Conservation (phyloP, 2,797 vertebrate species). For the Spinus olivaceus region DNA sequence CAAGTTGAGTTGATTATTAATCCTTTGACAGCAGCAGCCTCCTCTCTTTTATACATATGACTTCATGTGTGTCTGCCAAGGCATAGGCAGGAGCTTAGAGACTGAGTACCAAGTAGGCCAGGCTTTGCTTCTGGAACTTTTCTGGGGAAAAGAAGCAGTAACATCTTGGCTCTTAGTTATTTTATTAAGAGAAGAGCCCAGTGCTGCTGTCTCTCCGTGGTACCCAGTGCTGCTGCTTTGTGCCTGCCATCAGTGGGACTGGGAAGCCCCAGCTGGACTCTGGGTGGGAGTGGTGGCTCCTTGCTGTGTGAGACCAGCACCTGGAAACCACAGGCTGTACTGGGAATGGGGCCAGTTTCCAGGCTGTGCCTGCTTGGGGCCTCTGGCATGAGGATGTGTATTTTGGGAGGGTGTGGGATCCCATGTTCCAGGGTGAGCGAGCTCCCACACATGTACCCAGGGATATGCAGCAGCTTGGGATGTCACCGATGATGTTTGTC, state of each 20-base stretch:
- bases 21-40: conserved; percentile 1
- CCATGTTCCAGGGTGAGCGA: fast-evolving
- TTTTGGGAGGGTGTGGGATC: neutral
- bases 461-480: neutral
- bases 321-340: neutral
- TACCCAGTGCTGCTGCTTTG: neutral
- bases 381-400: fast-evolving
- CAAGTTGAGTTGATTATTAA: conserved; percentile 41
- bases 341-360: neutral
- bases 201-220: neutral
- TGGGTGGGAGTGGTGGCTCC: fast-evolving
- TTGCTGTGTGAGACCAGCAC: neutral
- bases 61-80: neutral
- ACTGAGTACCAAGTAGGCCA: neutral
- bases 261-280: neutral
- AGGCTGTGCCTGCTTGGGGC: neutral
- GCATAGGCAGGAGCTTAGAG: neutral
- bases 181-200: neutral
- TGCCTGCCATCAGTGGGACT: fast-evolving
- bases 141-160: neutral
- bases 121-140: neutral
- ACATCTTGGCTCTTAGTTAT: neutral
- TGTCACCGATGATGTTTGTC: fast-evolving
- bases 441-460: fast-evolving
- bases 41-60: neutral